Base-by-base conservation (phyloP, 1,140 invertebrate genomes). In the Coenobita brevimanus region DNA sequence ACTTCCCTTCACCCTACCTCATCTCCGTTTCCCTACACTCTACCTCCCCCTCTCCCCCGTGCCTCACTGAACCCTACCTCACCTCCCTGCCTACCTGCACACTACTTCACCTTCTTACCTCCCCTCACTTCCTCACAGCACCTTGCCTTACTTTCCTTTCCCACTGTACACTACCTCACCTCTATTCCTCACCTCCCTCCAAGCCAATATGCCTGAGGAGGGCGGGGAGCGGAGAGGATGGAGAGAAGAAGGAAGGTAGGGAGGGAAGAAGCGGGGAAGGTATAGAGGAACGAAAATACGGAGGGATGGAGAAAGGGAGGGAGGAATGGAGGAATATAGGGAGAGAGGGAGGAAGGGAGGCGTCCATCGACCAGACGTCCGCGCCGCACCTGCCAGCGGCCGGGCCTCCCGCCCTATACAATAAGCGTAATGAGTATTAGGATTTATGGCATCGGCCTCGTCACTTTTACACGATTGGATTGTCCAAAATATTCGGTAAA, bases 401-500 rank as follows among this genome's bases (percentile, higher is more conserved):
- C 50, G n/a, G 21, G 67, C 27, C 67, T 50, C 36, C 10, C 24
- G 33, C 60, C 38, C 62, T 15, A 38, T 41, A 84, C 82, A 84
- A 84, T 84, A 84, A 84, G 71, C 67, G 82, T 84, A 84, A 84
- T 84, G 82, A 84, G 54, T 73, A 84, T 84, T 73, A 84, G 82
- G 82, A 84, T 84, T 84, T 84, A 84, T 84, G 69, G 69, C 82
- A 84, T 38, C 69, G 50, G 33, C 46, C 82, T 84, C 82, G 82
- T 84, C 82, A 84, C 69, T 84, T 84, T 84, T 84, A 84, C 82
- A 75, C 82, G 82, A 84, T 84, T 84, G 82, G 82, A 75, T 75
- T 41, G 69, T 84, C 69, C 69, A 75, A 75, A 75, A 75, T 75
- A 75, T 73, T 75, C 69, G 69, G 82, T 24, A 54, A 84, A 84